Evolutionary conservation across 2,888 invertebrate genomes (phyloP).

Genomic region (Dioctria linearis): DNA sequence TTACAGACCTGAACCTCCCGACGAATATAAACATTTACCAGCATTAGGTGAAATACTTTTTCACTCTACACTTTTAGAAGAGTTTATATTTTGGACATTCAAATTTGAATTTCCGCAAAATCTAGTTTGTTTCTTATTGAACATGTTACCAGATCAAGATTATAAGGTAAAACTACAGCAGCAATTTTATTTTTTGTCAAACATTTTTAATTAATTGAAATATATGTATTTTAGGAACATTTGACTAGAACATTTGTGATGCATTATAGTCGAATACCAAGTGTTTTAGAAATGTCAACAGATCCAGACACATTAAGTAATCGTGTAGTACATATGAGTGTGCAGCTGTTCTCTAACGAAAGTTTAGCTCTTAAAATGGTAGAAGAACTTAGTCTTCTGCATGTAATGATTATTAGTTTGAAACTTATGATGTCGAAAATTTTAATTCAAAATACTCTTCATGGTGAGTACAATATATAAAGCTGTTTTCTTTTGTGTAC

Average conservation of each 20-base stretch:
- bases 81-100: constrained; percentile 98
- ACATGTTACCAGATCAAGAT: constrained; percentile 94
- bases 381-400: constrained; percentile 88
- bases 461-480: constrained; percentile 75
- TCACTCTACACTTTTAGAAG: constrained; percentile 91
- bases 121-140: constrained; percentile 93
- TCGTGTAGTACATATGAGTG: constrained; percentile 97
- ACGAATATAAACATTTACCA: constrained; percentile 85
- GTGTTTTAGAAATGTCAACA: constrained; percentile 87
- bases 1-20: constrained; percentile 76
- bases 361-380: constrained; percentile 92
- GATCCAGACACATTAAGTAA: constrained; percentile 95
- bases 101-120: constrained; percentile 98
- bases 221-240: constrained; percentile 77
- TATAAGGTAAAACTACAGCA: constrained; percentile 84
- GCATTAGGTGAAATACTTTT: constrained; percentile 84
- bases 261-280: constrained; percentile 95
- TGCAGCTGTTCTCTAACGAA: constrained; percentile 96
- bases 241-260: constrained; percentile 95
- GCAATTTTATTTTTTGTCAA: neutral
- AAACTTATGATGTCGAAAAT: constrained; percentile 95
- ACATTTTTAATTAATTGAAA: neutral
- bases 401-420: constrained; percentile 93
- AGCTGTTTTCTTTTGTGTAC: too few species aligned
- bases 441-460: constrained; percentile 87